Evolutionary conservation across 2,888 invertebrate species (phyloP), one percentile per base, ranked within the genome.

Genomic region (Orgyia antiqua): DNA sequence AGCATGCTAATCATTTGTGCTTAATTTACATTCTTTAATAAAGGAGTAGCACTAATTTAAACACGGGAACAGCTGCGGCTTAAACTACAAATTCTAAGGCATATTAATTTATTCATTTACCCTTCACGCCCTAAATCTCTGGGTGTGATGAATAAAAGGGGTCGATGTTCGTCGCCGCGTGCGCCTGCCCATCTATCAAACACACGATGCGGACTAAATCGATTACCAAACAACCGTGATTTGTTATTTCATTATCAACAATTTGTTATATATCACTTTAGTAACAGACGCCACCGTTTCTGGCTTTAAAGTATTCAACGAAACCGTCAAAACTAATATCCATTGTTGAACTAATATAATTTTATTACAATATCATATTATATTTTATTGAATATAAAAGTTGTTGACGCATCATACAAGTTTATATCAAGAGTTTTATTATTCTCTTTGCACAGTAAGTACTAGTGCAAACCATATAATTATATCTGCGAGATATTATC

Each of bases 71-170:
- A 84, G 84, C 84, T 84, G 84, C 84, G 54, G 44, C 42, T 39
- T 44, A 49, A 51, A 60, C 54, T 53, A 51, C 49, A 55, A 66
- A 63, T 69, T 69, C 62, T 66, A 63, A 65, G 66, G 58, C 53
- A 45, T 63, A 68, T 75, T 74, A 76, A 78, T 74, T 70, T 82
- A 83, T 82, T 80, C 73, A 79, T 79, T 68, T 73, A 74, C 80
- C 77, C 83, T 78, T 82, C 83, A 79, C 86, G 84, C 84, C 84
- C 76, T 58, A 72, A 71, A 74, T 70, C 67, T 58, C 51, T 47
- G 50, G 50, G 43, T 51, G 48, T 51, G 56, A 53, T 47, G 55
- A 51, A 52, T 51, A 45, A 61, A 63, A 70, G 66, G 74, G 72
- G 60, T 59, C 62, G 63, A 53, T 50, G 43, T 56, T 34, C 49